phyloP scores from a whole-genome alignment of 1,140 invertebrate species.

The Drosophila truncata region DNA sequence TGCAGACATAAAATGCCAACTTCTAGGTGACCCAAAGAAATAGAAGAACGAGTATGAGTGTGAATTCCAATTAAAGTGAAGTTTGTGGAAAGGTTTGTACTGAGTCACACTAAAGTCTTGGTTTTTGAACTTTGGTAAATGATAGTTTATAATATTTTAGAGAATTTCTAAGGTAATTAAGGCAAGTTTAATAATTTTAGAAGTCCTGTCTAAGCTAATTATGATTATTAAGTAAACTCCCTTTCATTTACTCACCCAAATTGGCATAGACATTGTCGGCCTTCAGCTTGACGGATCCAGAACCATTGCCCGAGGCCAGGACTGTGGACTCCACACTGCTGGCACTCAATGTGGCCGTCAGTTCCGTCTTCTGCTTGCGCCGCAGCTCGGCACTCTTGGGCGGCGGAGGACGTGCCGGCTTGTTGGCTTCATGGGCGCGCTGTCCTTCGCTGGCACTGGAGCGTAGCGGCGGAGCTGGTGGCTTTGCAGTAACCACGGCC shows the following conservation, averaged over 20 bases:
- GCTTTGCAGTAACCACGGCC: constrained; percentile 86
- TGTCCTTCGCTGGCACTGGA: constrained; percentile 78
- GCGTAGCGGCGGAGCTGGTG: constrained; percentile 86
- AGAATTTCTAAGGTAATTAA: neutral
- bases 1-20: constrained; percentile 21
- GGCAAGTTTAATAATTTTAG: neutral
- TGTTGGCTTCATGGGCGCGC: constrained; percentile 87
- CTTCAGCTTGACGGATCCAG: constrained; percentile 84
- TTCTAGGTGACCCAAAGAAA: constrained; percentile 15
- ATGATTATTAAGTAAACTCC: neutral
- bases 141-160: neutral
- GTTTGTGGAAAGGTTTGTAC: neutral
- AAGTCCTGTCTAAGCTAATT: neutral
- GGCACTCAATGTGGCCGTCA: constrained; percentile 64
- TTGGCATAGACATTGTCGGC: constrained; percentile 92
- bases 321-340: constrained; percentile 64
- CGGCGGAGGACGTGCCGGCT: constrained; percentile 89
- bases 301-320: constrained; percentile 16
- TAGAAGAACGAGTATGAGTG: neutral
- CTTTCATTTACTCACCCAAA: constrained; percentile 86
- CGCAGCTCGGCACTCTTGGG: constrained; percentile 89
- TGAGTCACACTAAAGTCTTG: neutral
- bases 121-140: no score
- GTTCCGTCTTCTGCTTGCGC: constrained; percentile 87
- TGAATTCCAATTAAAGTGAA: constrained; percentile 6